Conservation (phyloP, 23 tunicate genomes). For the Styela clava region DNA sequence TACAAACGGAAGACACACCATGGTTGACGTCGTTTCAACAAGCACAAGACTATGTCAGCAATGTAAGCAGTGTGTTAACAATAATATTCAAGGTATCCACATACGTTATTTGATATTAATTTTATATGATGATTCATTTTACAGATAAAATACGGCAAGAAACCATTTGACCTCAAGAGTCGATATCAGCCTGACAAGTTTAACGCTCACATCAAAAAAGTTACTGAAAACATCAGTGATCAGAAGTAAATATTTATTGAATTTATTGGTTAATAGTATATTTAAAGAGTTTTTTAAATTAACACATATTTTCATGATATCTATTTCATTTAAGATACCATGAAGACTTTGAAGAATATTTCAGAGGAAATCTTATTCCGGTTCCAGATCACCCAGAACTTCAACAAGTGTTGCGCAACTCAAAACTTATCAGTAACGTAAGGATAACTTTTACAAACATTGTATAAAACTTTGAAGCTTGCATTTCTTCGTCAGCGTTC, state of each 20-base stretch:
- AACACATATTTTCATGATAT: too few relatives aligned
- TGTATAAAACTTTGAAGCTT: too few relatives aligned
- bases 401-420: constrained; percentile 29
- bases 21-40: constrained; percentile 40
- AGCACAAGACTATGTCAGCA: constrained; percentile 76
- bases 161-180: constrained; percentile 47
- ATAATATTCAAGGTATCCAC: too few relatives aligned
- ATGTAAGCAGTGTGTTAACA: constrained; percentile 34
- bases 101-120: too few relatives aligned
- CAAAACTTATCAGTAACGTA: constrained; percentile 42
- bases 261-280: too few relatives aligned
- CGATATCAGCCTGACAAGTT: constrained; percentile 74
- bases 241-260: constrained; percentile 28
- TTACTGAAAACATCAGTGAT: constrained; percentile 75
- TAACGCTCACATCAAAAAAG: constrained; percentile 71
- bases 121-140: too few relatives aligned
- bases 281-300: too few relatives aligned
- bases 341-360: constrained; percentile 73
- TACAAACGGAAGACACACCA: constrained; percentile 84
- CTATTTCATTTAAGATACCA: constrained; percentile 50
- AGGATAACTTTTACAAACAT: too few relatives aligned
- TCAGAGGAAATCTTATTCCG: constrained; percentile 81
- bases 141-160: constrained; percentile 77
- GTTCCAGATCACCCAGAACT: constrained; percentile 59
- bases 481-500: too few relatives aligned